Conservation (phyloP, 1,140 invertebrate genomes). For the Temnothorax nylanderi region DNA sequence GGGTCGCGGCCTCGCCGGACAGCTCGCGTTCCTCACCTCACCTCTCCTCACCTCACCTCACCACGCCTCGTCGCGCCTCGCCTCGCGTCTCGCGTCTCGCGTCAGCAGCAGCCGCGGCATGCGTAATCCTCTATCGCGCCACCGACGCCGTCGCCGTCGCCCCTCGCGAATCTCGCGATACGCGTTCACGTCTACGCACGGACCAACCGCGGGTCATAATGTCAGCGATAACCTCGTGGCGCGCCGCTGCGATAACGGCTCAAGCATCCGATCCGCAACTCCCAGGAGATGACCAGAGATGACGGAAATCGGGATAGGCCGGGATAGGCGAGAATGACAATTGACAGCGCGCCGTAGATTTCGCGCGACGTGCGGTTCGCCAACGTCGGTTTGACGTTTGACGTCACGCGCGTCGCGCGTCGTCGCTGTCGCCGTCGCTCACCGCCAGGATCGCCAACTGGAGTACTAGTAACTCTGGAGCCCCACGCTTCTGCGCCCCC, state of each 20-base stretch:
- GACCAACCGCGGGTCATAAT: constrained; percentile 21
- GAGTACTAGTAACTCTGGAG: not conserved
- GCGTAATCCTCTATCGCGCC: constrained; percentile 9
- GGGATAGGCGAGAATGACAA: not conserved
- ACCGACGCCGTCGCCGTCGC: not conserved
- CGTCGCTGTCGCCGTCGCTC: too few relatives aligned
- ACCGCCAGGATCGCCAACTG: not conserved
- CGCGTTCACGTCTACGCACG: not conserved
- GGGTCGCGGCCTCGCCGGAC: constrained; percentile 73
- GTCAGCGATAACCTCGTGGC: not conserved
- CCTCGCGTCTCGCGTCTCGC: not conserved
- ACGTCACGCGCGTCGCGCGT: not conserved
- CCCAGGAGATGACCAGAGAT: too few relatives aligned
- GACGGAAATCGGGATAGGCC: not conserved
- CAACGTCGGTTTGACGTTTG: not conserved
- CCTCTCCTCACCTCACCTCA: not conserved
- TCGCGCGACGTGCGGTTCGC: not conserved
- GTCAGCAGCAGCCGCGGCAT: not conserved
- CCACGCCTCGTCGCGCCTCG: not conserved
- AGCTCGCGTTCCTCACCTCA: not conserved
- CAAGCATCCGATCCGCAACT: not conserved
- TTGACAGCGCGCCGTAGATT: not conserved
- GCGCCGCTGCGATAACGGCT: not conserved
- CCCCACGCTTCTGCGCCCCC: too few relatives aligned
- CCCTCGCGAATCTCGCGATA: not conserved